A percentile compares a stretch with the other conserved stretches of the same genome.
These are phyloP conservation scores for Labeo rohita DNA, from an alignment of 2,113 vertebrate species.

Conservation along the genomic window DNA sequence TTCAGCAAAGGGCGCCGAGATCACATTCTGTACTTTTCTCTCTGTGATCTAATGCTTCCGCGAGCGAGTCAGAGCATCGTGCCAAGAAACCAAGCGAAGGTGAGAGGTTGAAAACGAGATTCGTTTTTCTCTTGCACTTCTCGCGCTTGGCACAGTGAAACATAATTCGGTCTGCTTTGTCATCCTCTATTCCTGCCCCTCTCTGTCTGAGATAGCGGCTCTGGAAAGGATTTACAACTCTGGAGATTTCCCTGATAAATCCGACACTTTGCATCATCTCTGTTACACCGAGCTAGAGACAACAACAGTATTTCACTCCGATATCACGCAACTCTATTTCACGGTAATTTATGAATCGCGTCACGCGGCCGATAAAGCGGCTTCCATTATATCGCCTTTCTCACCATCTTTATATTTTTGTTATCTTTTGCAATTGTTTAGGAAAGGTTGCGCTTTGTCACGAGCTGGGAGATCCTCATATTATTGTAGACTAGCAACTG, in stretches of 20 bases:
- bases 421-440: conserved; percentile 7
- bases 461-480: background rate
- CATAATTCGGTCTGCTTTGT: background rate
- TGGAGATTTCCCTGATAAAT: conserved; percentile 40
- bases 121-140: conserved; percentile 28
- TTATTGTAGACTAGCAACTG: background rate
- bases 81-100: conserved; percentile 38
- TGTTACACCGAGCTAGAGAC: conserved; percentile 16
- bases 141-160: conserved; percentile 9
- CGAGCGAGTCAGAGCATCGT: conserved; percentile 8
- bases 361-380: background rate
- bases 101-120: conserved; percentile 33
- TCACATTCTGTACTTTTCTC: conserved; percentile 42
- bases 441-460: background rate
- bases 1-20: background rate
- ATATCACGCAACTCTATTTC: conserved; percentile 28
- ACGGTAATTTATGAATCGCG: background rate
- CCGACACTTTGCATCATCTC: conserved; percentile 29
- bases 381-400: background rate
- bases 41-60: conserved; percentile 32
- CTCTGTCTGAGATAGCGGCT: conserved; percentile 40
- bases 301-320: conserved; percentile 36
- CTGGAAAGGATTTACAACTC: conserved; percentile 30
- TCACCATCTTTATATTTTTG: background rate
- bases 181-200: conserved; percentile 8